Percentiles rank a stretch among this genome's conserved stretches.
Evolutionary conservation across 2,888 invertebrate species (phyloP).

Genomic region (Drosophila antonietae): DNA sequence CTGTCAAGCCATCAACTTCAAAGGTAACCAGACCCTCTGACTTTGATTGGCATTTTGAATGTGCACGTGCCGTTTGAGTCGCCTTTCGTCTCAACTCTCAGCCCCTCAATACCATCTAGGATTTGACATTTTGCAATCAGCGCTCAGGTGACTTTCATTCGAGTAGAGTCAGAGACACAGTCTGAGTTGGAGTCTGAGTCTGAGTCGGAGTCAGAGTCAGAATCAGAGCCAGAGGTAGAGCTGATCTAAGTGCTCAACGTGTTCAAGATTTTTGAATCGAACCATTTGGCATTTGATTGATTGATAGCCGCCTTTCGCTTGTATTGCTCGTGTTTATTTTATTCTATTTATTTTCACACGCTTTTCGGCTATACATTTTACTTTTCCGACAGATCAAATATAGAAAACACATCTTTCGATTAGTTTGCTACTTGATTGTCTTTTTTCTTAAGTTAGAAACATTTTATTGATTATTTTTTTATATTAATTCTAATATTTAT

Average conservation of each 20-base stretch:
- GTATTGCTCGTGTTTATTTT: constrained; percentile 10
- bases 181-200: not conserved
- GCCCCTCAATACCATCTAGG: not conserved
- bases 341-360: constrained; percentile 22
- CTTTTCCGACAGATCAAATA: constrained; percentile 32
- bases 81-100: not conserved
- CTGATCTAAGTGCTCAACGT: constrained; percentile 38
- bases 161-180: not conserved
- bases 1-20: constrained; percentile 27
- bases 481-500: not conserved
- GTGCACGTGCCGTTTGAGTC: constrained; percentile 42
- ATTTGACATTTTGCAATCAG: constrained; percentile 61
- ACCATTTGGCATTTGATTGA: constrained; percentile 61
- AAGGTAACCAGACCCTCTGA: constrained; percentile 30
- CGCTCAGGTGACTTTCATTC: constrained; percentile 36
- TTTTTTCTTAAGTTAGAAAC: not conserved
- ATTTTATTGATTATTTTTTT: not conserved
- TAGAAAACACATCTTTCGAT: not conserved
- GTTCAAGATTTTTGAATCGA: constrained; percentile 52
- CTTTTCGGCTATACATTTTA: constrained; percentile 36
- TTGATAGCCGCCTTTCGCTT: constrained; percentile 54
- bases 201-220: not conserved
- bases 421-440: not conserved
- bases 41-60: constrained; percentile 58
- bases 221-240: not conserved